Percentiles rank a stretch among this genome's conserved stretches.
These are phyloP conservation scores for Gerris lacustris DNA, from an alignment of 2,888 invertebrate genomes.

Conservation along the genomic window DNA sequence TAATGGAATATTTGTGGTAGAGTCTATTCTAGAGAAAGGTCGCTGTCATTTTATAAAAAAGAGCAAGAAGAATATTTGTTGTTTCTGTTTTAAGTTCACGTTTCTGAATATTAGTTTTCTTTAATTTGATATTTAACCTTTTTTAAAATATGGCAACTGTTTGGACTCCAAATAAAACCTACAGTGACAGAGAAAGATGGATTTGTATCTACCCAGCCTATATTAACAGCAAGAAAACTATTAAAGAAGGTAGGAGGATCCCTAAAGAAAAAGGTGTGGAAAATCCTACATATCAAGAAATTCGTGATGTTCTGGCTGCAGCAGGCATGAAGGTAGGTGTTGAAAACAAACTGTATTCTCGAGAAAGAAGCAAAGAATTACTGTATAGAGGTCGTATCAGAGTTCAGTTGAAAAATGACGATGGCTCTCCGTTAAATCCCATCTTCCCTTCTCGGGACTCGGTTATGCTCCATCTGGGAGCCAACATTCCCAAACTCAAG, in stretches of 20 bases:
- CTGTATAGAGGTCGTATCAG: conserved; percentile 75
- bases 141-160: conserved; percentile 8
- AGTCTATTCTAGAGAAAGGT: too few relatives aligned
- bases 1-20: too few relatives aligned
- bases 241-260: conserved; percentile 77
- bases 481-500: conserved; percentile 84
- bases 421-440: conserved; percentile 60
- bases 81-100: too few relatives aligned
- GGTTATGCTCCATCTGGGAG: conserved; percentile 61
- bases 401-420: conserved; percentile 83
- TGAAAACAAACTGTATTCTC: conserved; percentile 82
- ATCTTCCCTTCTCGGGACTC: conserved; percentile 63
- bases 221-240: conserved; percentile 81
- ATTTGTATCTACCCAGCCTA: conserved; percentile 81
- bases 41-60: too few relatives aligned
- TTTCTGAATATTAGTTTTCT: too few relatives aligned
- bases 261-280: conserved; percentile 78
- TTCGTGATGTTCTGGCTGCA: conserved; percentile 77
- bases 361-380: conserved; percentile 83
- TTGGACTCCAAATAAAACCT: conserved; percentile 53
- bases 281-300: conserved; percentile 90
- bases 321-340: conserved; percentile 74
- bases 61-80: too few relatives aligned
- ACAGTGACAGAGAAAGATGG: conserved; percentile 79
- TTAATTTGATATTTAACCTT: too few relatives aligned